Conservation (phyloP, 1,140 invertebrate genomes). For the Scaptodrosophila lebanonensis region DNA sequence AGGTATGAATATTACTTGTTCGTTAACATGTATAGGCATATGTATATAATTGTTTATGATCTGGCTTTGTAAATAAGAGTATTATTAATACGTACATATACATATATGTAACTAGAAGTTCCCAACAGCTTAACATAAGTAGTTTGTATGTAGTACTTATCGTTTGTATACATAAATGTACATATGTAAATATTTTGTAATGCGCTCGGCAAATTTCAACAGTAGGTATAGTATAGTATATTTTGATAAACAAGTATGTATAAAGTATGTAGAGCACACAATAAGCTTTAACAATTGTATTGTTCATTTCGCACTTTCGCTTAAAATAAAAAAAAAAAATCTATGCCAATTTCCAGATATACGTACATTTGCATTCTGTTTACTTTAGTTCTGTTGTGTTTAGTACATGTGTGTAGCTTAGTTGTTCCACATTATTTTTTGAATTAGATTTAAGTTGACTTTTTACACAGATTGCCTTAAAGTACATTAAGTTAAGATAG, state of each 20-base stretch:
- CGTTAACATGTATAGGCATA: conserved; percentile 41
- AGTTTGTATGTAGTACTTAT: too few relatives aligned
- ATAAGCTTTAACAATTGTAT: too few relatives aligned
- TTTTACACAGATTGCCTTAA: conserved; percentile 42
- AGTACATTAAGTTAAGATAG: conserved; percentile 29
- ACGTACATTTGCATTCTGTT: too few relatives aligned
- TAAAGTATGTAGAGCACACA: conserved; percentile 31
- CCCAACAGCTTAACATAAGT: too few relatives aligned
- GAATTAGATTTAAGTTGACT: conserved; percentile 38
- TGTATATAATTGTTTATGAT: conserved; percentile 25
- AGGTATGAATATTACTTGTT: conserved; percentile 12
- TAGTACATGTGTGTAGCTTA: too few relatives aligned
- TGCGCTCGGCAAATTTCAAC: too few relatives aligned
- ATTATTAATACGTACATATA: conserved; percentile 13
- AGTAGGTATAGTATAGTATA: conserved; percentile 33
- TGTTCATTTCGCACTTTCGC: too few relatives aligned
- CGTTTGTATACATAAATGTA: too few relatives aligned
- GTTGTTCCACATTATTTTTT: conserved; percentile 52
- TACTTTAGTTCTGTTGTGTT: conserved; percentile 20
- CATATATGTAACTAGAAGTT: neutral
- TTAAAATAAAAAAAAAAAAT: too few relatives aligned
- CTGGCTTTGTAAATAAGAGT: conserved; percentile 22
- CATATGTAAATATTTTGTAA: too few relatives aligned
- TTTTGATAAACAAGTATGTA: conserved; percentile 28
- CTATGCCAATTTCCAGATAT: too few relatives aligned